Evolutionary conservation across 2,797 vertebrate species (phyloP).

Genomic region (Sphenodon punctatus): DNA sequence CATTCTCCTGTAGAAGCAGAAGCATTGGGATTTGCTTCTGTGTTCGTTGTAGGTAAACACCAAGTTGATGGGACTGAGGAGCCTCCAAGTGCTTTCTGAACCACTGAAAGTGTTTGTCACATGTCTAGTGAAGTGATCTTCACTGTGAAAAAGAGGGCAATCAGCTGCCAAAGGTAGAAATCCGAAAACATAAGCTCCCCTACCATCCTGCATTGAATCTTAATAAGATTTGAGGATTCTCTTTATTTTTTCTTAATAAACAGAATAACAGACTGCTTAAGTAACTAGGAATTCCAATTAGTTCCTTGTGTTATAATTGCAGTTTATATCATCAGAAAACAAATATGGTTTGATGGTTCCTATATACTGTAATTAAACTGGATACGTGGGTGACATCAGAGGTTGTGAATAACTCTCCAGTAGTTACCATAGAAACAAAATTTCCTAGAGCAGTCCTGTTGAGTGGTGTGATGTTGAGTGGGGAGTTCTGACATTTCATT

Average conservation of each 20-base stretch:
- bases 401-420: constrained; percentile 78
- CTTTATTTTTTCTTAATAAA: constrained; percentile 1
- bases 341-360: constrained; percentile 36
- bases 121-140: not conserved
- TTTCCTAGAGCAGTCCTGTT: constrained; percentile 65
- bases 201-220: not conserved
- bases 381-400: constrained; percentile 67
- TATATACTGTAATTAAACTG: constrained; percentile 73
- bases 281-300: constrained; percentile 11
- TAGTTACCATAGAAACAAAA: constrained; percentile 83
- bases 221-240: not conserved
- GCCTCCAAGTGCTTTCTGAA: not conserved
- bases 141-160: not conserved
- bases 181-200: not conserved
- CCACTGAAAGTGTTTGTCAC: not conserved
- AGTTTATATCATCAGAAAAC: constrained; percentile 25
- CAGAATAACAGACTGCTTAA: constrained; percentile 28
- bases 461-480: constrained; percentile 66
- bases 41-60: not conserved
- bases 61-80: not conserved
- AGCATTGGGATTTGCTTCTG: not conserved
- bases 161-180: not conserved
- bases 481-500: constrained; percentile 66
- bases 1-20: not conserved
- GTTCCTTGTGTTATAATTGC: constrained; percentile 4